phyloP scores from a whole-genome alignment of 2,113 vertebrate species.

The Ageneiosus marmoratus region DNA sequence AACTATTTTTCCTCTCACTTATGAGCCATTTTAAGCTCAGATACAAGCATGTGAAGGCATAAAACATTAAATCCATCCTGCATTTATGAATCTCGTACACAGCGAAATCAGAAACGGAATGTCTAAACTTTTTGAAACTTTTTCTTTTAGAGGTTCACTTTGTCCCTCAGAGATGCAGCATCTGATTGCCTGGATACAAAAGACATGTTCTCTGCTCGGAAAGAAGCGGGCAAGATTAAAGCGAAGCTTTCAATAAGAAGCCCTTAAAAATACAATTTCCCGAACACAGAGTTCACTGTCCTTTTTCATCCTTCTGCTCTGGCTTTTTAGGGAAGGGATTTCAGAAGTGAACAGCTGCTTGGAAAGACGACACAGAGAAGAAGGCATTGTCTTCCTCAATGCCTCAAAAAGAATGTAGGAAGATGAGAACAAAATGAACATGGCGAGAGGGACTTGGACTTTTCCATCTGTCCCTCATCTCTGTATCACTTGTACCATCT shows the following conservation, averaged over 20 bases:
- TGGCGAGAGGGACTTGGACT: neutral
- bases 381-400: conserved; percentile 7
- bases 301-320: neutral
- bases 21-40: neutral
- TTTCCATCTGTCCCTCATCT: conserved; percentile 26
- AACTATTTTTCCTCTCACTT: neutral
- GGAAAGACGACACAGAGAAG: neutral
- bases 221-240: conserved; percentile 34
- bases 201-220: conserved; percentile 27
- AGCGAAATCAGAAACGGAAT: neutral
- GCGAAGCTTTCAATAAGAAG: conserved; percentile 2
- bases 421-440: conserved; percentile 18
- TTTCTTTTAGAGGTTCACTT: neutral
- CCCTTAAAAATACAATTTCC: conserved; percentile 28
- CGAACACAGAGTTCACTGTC: neutral
- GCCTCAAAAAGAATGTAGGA: neutral
- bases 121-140: neutral
- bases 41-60: neutral
- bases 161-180: conserved; percentile 15
- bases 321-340: neutral
- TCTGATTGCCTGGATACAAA: conserved; percentile 36
- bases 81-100: neutral
- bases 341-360: neutral
- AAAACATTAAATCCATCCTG: neutral
- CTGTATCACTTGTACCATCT: conserved; percentile 13